Evolutionary conservation across 2,888 invertebrate genomes (phyloP).

Genomic region (Amiota mariae): DNA sequence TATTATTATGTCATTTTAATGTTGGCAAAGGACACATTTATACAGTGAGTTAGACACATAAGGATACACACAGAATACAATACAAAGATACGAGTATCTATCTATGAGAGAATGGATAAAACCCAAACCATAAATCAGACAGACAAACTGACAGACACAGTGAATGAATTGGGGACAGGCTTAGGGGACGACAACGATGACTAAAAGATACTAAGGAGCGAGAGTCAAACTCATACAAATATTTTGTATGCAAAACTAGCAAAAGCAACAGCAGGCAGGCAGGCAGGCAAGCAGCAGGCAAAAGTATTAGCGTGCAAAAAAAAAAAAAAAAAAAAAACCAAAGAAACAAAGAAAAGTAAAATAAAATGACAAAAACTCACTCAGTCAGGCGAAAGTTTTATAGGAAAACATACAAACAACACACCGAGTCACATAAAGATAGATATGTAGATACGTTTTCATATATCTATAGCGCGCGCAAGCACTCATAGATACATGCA

Average conservation of each 20-base stretch:
- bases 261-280: too few relatives aligned
- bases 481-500: too few relatives aligned
- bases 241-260: slow-evolving; percentile 27
- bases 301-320: slow-evolving; percentile 12
- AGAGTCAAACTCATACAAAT: slow-evolving; percentile 4
- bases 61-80: background rate
- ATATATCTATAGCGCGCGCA: background rate
- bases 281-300: background rate
- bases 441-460: slow-evolving; percentile 3
- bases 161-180: background rate
- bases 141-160: background rate
- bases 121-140: slow-evolving; percentile 21
- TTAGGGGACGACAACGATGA: background rate
- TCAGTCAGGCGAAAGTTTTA: slow-evolving; percentile 25
- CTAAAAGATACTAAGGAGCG: background rate
- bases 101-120: slow-evolving; percentile 7
- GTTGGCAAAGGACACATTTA: slow-evolving; percentile 41
- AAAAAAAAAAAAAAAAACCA: background rate
- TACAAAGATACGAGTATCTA: background rate
- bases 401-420: slow-evolving; percentile 10
- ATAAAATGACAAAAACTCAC: slow-evolving; percentile 7
- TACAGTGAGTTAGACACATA: background rate
- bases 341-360: too few relatives aligned
- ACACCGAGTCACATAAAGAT: background rate
- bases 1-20: slow-evolving; percentile 61